These are phyloP conservation scores for Protonibea diacanthus DNA, from an alignment of 2,797 vertebrate species.

Conservation along the genomic window DNA sequence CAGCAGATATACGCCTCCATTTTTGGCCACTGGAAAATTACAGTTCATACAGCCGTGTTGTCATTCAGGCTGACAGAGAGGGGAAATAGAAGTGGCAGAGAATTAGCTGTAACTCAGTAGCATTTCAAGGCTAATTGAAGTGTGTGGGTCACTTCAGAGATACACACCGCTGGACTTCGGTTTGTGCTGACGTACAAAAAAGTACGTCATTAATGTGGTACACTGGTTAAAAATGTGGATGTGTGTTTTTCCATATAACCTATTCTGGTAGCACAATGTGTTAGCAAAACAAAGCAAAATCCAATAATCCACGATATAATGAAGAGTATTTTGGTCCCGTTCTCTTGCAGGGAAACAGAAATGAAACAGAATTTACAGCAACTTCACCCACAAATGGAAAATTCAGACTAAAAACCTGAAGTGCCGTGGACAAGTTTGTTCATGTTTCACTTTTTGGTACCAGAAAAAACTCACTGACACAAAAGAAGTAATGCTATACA, in stretches of 20 bases:
- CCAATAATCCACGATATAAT: slow-evolving; percentile 6
- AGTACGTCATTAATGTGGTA: neutral
- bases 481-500: slow-evolving; percentile 36
- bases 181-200: neutral
- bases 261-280: neutral
- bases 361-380: neutral
- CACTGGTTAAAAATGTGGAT: neutral
- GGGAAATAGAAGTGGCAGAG: slow-evolving; percentile 83
- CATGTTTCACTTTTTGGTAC: slow-evolving; percentile 36
- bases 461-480: slow-evolving; percentile 29
- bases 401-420: slow-evolving; percentile 14
- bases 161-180: neutral
- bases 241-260: neutral
- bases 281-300: neutral
- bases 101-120: slow-evolving; percentile 80
- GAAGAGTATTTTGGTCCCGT: slow-evolving; percentile 16
- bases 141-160: slow-evolving; percentile 14
- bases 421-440: slow-evolving; percentile 10
- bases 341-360: neutral
- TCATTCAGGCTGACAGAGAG: slow-evolving; percentile 82
- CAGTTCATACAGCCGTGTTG: slow-evolving; percentile 74
- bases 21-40: slow-evolving; percentile 90
- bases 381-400: neutral
- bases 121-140: slow-evolving; percentile 81
- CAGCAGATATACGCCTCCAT: slow-evolving; percentile 87